A percentile compares a stretch with the other conserved stretches of the same genome.
These are phyloP conservation scores for Aphidius ervi DNA, from an alignment of 1,140 invertebrate genomes.

Conservation along the genomic window DNA sequence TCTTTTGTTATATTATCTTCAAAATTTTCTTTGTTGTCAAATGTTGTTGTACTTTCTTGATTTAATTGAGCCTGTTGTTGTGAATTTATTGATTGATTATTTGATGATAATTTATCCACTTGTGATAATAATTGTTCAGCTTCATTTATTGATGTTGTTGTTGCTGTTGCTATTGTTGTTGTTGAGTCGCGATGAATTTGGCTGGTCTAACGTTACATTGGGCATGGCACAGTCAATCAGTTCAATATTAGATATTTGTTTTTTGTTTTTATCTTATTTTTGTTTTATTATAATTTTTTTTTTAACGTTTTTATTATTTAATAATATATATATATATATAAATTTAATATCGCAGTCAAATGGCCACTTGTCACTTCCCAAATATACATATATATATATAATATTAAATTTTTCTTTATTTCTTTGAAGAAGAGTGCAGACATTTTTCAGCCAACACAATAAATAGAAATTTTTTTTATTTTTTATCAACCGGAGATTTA, in stretches of 20 bases:
- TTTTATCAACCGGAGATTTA: too few species aligned
- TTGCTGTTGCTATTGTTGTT: constrained; percentile 7
- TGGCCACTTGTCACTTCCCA: constrained; percentile 51
- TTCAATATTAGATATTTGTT: constrained; percentile 19
- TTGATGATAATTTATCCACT: constrained; percentile 32
- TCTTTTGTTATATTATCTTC: constrained; percentile 24
- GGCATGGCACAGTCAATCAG: constrained; percentile 34
- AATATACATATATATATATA: constrained; percentile 16
- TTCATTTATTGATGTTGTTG: constrained; percentile 15
- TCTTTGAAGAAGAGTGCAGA: constrained; percentile 34
- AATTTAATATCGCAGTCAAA: constrained; percentile 38
- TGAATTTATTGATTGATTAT: constrained; percentile 21
- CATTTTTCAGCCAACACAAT: constrained; percentile 16
- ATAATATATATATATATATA: constrained; percentile 12
- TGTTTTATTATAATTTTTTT: background rate
- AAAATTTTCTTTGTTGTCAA: constrained; percentile 29
- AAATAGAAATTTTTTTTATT: too few species aligned
- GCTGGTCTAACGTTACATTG: constrained; percentile 32
- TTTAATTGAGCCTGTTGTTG: constrained; percentile 20
- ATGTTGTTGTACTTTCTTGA: constrained; percentile 29
- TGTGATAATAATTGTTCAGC: constrained; percentile 32
- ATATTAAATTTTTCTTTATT: constrained; percentile 22
- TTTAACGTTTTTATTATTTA: constrained; percentile 5
- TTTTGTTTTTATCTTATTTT: constrained; percentile 1
- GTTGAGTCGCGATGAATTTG: constrained; percentile 35